Evolutionary conservation across 2,888 invertebrate genomes (phyloP).

Genomic region (Tupiocoris notatus): DNA sequence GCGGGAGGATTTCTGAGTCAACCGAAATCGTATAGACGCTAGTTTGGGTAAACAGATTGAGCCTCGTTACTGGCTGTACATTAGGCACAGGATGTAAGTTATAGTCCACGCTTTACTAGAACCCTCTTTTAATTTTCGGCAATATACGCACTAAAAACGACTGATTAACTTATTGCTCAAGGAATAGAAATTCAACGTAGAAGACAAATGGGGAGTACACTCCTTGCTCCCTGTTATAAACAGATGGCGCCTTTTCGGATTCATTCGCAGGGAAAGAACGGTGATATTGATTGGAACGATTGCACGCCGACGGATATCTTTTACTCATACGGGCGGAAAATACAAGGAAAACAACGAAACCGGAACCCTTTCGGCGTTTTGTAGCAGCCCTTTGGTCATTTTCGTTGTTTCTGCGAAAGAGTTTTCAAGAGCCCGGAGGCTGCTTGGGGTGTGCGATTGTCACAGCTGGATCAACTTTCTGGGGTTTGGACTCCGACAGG

Average conservation of each 20-base stretch:
- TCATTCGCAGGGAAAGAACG: not conserved
- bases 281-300: not conserved
- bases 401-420: constrained; percentile 18
- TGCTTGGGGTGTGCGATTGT: constrained; percentile 33
- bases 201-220: too few relatives aligned
- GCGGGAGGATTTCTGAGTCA: too few relatives aligned
- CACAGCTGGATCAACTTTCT: constrained; percentile 39
- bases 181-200: not conserved
- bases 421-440: constrained; percentile 2
- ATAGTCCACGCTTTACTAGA: too few relatives aligned
- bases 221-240: not conserved
- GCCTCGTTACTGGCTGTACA: too few relatives aligned
- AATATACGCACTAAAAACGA: too few relatives aligned
- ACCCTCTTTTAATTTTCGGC: too few relatives aligned
- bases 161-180: not conserved
- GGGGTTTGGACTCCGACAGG: constrained; percentile 14
- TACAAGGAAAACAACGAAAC: not conserved
- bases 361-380: not conserved
- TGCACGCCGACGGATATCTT: not conserved
- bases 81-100: too few relatives aligned
- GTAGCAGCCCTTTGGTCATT: not conserved
- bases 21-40: too few relatives aligned
- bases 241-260: not conserved
- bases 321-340: not conserved
- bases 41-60: too few relatives aligned